phyloP scores from a whole-genome alignment of 2,888 invertebrate genomes.

The Coleophora deauratella region DNA sequence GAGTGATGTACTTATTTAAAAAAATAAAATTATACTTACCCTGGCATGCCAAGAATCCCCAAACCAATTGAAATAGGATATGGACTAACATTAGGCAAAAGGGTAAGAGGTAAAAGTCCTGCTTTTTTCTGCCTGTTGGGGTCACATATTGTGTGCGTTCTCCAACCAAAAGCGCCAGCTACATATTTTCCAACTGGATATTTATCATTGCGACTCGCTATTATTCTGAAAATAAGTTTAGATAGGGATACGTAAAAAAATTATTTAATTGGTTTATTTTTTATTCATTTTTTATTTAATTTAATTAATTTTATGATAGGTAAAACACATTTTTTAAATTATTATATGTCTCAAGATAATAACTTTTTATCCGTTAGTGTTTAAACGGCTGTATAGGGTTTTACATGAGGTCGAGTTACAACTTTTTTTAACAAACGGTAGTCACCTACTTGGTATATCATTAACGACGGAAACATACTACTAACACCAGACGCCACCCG shows the following conservation, averaged over 20 bases:
- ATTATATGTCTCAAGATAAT: too few relatives aligned
- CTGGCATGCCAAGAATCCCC: slow-evolving; percentile 82
- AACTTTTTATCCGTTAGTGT: too few relatives aligned
- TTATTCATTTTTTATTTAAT: neutral
- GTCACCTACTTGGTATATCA: too few relatives aligned
- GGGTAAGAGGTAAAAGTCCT: slow-evolving; percentile 39
- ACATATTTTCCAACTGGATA: slow-evolving; percentile 79
- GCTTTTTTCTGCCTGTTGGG: slow-evolving; percentile 26
- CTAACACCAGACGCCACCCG: too few relatives aligned
- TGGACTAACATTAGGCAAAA: slow-evolving; percentile 74
- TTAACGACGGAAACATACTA: too few relatives aligned
- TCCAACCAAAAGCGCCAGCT: slow-evolving; percentile 80
- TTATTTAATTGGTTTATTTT: neutral
- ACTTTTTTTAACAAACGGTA: too few relatives aligned
- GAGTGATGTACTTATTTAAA: too few relatives aligned
- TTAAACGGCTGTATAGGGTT: too few relatives aligned
- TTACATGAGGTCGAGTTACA: too few relatives aligned
- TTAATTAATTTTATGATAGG: neutral
- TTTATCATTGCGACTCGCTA: slow-evolving; percentile 77
- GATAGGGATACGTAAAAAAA: too few relatives aligned
- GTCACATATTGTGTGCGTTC: slow-evolving; percentile 55
- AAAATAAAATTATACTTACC: slow-evolving; percentile 62
- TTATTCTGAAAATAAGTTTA: slow-evolving; percentile 66
- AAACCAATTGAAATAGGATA: slow-evolving; percentile 77
- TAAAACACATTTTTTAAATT: slow-evolving; percentile 1